Evolutionary conservation across 2,113 vertebrate genomes (phyloP).

Genomic region (Oreochromis tanganicae): DNA sequence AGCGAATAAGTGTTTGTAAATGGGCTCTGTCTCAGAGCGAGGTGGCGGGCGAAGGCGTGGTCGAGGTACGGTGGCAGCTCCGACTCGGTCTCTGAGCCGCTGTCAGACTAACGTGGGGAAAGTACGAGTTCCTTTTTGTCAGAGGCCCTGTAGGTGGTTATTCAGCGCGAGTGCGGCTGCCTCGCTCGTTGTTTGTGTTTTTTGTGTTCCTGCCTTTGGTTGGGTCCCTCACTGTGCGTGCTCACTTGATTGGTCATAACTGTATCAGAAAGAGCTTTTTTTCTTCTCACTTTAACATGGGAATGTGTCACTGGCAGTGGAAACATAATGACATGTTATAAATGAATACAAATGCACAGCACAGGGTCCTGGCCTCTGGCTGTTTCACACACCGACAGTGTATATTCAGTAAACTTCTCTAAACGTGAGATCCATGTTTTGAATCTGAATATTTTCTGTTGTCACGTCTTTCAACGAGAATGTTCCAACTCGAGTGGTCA

Average conservation of each 20-base stretch:
- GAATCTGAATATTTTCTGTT: not conserved
- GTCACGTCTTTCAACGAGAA: not conserved
- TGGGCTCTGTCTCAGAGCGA: not conserved
- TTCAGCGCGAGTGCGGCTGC: not conserved
- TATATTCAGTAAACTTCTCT: not conserved
- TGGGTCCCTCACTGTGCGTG: not conserved
- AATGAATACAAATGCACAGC: not conserved
- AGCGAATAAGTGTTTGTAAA: slow-evolving; percentile 17
- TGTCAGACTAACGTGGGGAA: not conserved
- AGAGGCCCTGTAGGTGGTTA: not conserved
- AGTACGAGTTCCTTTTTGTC: not conserved
- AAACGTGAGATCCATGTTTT: not conserved
- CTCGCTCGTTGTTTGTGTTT: not conserved
- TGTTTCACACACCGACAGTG: not conserved
- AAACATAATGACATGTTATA: not conserved
- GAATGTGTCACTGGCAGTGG: not conserved
- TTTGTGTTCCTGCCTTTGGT: not conserved
- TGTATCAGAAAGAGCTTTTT: not conserved
- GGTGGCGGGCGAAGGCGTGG: not conserved
- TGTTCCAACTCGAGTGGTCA: not conserved
- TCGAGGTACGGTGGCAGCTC: not conserved
- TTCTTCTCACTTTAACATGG: not conserved
- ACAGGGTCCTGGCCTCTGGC: not conserved
- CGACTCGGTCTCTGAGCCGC: not conserved
- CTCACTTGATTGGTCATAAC: not conserved